Percentiles rank a stretch among this genome's conserved stretches.
These are phyloP conservation scores for Elgaria multicarinata DNA, from an alignment of 2,113 vertebrate genomes.

Conservation along the genomic window DNA sequence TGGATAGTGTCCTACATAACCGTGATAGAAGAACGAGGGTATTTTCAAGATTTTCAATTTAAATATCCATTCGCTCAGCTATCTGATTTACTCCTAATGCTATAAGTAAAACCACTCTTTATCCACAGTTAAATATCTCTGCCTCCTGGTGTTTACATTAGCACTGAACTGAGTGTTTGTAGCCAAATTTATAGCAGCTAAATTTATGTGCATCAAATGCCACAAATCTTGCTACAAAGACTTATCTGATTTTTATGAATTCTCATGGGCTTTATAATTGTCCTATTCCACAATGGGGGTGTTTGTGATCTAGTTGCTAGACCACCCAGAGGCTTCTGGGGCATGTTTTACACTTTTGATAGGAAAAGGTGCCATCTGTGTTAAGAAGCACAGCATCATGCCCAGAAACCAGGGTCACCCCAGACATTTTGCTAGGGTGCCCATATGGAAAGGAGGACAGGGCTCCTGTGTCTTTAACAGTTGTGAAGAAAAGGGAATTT, in stretches of 20 bases:
- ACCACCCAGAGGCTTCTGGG: not conserved
- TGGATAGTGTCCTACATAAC: too few species aligned
- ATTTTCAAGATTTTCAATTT: conserved; percentile 23
- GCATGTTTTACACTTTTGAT: not conserved
- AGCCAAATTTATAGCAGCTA: not conserved
- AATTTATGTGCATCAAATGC: not conserved
- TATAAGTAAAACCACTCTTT: not conserved
- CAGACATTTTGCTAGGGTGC: too few species aligned
- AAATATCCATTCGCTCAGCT: not conserved
- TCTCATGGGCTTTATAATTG: not conserved
- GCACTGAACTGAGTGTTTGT: not conserved
- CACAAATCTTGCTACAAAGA: conserved; percentile 3
- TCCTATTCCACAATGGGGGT: too few species aligned
- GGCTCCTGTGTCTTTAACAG: too few species aligned
- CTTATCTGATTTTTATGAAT: not conserved
- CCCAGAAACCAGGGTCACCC: not conserved
- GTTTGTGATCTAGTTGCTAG: not conserved
- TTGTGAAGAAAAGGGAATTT: too few species aligned
- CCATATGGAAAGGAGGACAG: too few species aligned
- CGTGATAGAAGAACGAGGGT: not conserved
- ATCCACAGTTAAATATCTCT: not conserved
- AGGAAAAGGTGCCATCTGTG: not conserved
- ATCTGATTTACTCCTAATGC: not conserved
- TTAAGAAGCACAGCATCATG: not conserved
- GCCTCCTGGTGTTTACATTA: not conserved